These are phyloP conservation scores for Belonocnema kinseyi DNA, from an alignment of 1,140 invertebrate species.

Conservation along the genomic window DNA sequence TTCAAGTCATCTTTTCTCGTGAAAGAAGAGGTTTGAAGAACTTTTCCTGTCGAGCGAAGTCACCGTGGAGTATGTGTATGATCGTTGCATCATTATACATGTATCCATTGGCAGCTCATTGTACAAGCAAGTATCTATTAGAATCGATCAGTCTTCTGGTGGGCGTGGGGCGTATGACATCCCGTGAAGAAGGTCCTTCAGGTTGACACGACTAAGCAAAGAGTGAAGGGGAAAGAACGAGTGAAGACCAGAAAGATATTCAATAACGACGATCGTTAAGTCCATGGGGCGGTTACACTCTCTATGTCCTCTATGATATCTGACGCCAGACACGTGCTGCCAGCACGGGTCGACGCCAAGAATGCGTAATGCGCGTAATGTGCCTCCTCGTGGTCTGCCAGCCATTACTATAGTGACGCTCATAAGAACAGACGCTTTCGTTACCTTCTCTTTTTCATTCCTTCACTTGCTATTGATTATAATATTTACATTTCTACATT, in stretches of 20 bases:
- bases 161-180: conserved; percentile 62
- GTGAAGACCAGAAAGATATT: conserved; percentile 63
- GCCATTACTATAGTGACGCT: conserved; percentile 45
- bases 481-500: too few species aligned
- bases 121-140: conserved; percentile 63
- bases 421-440: too few species aligned
- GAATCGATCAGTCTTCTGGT: conserved; percentile 68
- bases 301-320: conserved; percentile 60
- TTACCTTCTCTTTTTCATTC: too few species aligned
- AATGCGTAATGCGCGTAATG: conserved; percentile 54
- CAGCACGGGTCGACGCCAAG: conserved; percentile 57
- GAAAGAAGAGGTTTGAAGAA: neutral
- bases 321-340: conserved; percentile 73
- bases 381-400: conserved; percentile 39
- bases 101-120: conserved; percentile 54
- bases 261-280: conserved; percentile 73
- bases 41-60: neutral
- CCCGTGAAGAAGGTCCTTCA: conserved; percentile 66
- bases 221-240: conserved; percentile 46
- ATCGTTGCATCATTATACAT: neutral
- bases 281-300: conserved; percentile 52
- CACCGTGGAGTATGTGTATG: neutral
- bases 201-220: conserved; percentile 61
- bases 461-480: too few species aligned
- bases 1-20: too few species aligned